These are phyloP conservation scores for Argyrosomus japonicus DNA, from an alignment of 2,113 vertebrate genomes.

Conservation along the genomic window DNA sequence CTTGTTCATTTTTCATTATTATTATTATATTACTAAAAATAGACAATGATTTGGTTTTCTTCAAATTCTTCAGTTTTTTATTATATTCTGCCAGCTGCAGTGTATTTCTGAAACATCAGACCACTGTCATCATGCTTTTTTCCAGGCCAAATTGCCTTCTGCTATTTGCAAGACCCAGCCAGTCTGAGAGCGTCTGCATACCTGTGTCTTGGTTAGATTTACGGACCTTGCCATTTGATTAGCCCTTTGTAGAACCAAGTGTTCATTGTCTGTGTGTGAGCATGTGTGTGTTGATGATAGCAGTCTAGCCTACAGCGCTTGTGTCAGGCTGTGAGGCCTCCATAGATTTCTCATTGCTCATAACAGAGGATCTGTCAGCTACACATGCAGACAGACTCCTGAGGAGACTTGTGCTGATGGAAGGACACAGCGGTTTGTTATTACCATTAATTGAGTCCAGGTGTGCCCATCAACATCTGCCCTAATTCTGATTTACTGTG, in stretches of 20 bases:
- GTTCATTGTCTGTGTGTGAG: slow-evolving; percentile 51
- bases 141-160: slow-evolving; percentile 30
- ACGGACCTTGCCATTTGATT: slow-evolving; percentile 67
- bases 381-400: slow-evolving; percentile 23
- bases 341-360: slow-evolving; percentile 30
- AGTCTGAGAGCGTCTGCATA: slow-evolving; percentile 72
- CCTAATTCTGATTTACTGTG: slow-evolving; percentile 26
- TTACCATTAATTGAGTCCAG: slow-evolving; percentile 56
- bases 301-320: slow-evolving; percentile 52
- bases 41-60: neutral
- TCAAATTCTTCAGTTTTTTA: neutral
- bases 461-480: slow-evolving; percentile 48
- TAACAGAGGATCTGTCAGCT: slow-evolving; percentile 47
- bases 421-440: slow-evolving; percentile 19
- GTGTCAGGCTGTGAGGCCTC: slow-evolving; percentile 41
- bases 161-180: slow-evolving; percentile 69
- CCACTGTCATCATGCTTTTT: slow-evolving; percentile 22
- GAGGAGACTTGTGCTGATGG: slow-evolving; percentile 34
- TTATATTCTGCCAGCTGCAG: neutral
- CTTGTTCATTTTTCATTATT: neutral
- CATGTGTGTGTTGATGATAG: slow-evolving; percentile 27
- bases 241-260: slow-evolving; percentile 57
- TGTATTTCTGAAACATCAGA: slow-evolving; percentile 28
- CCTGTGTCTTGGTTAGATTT: slow-evolving; percentile 80
- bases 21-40: neutral